Base-by-base conservation (phyloP, 2,797 vertebrate species). In the Enoplosus armatus region DNA sequence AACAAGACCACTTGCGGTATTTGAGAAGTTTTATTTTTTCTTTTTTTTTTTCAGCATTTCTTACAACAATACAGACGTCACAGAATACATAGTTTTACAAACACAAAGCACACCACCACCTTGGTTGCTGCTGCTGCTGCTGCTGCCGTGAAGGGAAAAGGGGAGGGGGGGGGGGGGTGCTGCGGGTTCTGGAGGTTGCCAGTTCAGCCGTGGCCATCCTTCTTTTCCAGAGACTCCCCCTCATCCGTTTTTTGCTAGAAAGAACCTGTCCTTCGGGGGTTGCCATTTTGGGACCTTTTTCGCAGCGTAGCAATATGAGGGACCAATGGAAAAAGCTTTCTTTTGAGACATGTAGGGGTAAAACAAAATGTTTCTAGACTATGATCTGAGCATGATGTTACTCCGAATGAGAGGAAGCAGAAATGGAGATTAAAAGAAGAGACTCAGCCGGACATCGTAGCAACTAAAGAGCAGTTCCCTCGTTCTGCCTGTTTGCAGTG, bases 1-100 rank as follows among this genome's bases (percentile, higher is more conserved):
- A 90, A 87, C 61, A 27, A 84, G 77, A 87, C 83, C 63, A 91
- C 84, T 82, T 47, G 0, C 50, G 68, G 79, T 85, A 92, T 91
- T 94, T 90, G 89, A 91, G 89, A 92, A 91, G 68, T 91, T 94
- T 94, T 92, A 89, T 93, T 92, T 93, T 90, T 85, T 91, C 67
- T 85, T 87, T 87, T 90, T 87, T 90, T 92, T 89, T 86, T 89
- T 89, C 88, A 89, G 85, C 88, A 90, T 94, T 94, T 93, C 92
- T 95, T 95, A 96, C 94, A 95, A 94, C 92, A 93, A 96, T 95
- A 96, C 95, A 97, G 95, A 95, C 94, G 76, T 93, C 95, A 96
- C 94, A 94, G 93, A 94, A 95, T 96, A 96, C 95, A 96, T 91
- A 94, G 95, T 94, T 96, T 96, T 95, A 96, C 96, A 95, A 94